phyloP scores from a whole-genome alignment of 2,113 vertebrate genomes.

The Puffinus mauretanicus region DNA sequence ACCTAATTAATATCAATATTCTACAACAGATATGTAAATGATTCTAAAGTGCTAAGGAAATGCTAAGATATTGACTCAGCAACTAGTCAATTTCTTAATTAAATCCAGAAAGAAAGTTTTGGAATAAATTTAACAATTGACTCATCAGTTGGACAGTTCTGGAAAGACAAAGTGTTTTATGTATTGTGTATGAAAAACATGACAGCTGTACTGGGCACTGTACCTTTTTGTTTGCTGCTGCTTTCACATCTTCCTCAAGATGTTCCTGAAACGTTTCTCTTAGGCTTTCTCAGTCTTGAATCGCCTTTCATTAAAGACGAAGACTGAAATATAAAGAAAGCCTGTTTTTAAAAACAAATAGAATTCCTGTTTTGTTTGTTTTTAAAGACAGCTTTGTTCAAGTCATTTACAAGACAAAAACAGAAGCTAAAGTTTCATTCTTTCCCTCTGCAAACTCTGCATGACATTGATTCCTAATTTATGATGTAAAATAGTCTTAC shows the following conservation, averaged over 20 bases:
- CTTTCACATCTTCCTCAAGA: not conserved
- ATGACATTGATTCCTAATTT: not conserved
- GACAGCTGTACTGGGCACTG: not conserved
- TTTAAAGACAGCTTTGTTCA: not conserved
- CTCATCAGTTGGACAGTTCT: not conserved
- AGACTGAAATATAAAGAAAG: constrained; percentile 1
- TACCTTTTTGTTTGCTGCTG: not conserved
- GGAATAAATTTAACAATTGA: not conserved
- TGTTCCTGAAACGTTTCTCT: not conserved
- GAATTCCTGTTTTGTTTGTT: not conserved
- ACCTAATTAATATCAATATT: not conserved
- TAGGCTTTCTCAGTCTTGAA: not conserved
- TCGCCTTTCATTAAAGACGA: not conserved
- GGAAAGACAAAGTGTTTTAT: not conserved
- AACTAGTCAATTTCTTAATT: not conserved
- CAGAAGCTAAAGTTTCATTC: not conserved
- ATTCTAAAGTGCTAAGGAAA: not conserved
- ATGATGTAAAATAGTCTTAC: not conserved
- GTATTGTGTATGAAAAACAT: fast-evolving
- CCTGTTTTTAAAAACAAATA: not conserved
- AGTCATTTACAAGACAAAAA: not conserved
- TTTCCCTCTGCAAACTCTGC: not conserved
- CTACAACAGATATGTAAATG: not conserved
- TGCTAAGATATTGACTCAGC: not conserved
- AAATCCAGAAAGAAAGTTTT: not conserved